phyloP scores from a whole-genome alignment of 2,797 vertebrate species.

The Alauda arvensis region DNA sequence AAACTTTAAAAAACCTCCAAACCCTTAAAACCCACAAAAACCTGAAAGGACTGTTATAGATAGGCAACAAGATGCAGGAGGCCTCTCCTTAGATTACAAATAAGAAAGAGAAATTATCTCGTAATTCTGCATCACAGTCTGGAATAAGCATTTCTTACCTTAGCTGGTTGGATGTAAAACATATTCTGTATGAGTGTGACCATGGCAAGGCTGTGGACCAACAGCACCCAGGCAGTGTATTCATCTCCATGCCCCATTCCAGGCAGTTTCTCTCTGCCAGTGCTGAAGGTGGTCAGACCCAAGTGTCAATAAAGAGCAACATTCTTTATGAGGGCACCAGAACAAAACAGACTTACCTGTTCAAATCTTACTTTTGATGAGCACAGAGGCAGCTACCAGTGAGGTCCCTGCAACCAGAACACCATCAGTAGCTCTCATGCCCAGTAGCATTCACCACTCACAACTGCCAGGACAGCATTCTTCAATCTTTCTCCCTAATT shows the following conservation, averaged over 20 bases:
- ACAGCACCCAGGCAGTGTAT: neutral
- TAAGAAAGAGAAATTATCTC: neutral
- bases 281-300: neutral
- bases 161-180: neutral
- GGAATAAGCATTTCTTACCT: neutral
- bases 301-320: neutral
- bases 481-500: neutral
- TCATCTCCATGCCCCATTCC: rapidly evolving
- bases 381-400: neutral
- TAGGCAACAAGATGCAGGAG: neutral
- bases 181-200: neutral
- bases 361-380: neutral
- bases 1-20: neutral
- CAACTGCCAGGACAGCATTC: neutral
- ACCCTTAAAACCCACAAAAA: neutral
- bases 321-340: neutral
- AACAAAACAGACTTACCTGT: neutral
- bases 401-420: neutral
- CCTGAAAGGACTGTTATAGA: neutral
- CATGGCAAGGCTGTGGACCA: rapidly evolving
- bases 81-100: neutral
- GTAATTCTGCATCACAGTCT: neutral
- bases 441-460: rapidly evolving
- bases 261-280: neutral
- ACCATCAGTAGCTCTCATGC: neutral